Percentiles rank a stretch among this genome's conserved stretches.
Evolutionary conservation across 2,888 invertebrate species (phyloP).

Genomic region (Patella ulyssiponensis): DNA sequence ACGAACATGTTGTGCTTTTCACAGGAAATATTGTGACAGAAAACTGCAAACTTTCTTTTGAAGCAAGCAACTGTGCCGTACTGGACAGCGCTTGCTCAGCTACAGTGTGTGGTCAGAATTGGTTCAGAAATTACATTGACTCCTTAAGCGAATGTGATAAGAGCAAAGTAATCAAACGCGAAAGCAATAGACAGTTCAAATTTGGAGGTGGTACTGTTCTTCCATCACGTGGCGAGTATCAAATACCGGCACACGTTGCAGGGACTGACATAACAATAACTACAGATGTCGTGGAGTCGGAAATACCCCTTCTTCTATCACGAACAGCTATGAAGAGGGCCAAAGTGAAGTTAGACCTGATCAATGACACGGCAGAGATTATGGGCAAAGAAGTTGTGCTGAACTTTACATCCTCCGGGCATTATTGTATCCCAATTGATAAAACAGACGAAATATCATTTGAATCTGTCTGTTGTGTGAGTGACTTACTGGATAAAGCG

Average conservation of each 20-base stretch:
- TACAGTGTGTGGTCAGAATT: constrained; percentile 36
- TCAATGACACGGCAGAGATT: constrained; percentile 38
- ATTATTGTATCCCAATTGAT: constrained; percentile 39
- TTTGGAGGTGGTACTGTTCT: constrained; percentile 36
- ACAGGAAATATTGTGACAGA: constrained; percentile 32
- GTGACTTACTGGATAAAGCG: background rate
- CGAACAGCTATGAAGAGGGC: constrained; percentile 36
- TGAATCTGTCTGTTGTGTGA: background rate
- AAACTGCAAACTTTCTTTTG: constrained; percentile 23
- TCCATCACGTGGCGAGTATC: constrained; percentile 27
- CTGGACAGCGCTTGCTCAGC: constrained; percentile 37
- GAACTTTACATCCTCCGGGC: constrained; percentile 22
- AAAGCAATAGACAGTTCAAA: constrained; percentile 29
- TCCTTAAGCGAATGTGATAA: constrained; percentile 19
- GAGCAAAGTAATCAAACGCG: constrained; percentile 19
- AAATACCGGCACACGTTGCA: constrained; percentile 35
- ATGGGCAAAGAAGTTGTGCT: constrained; percentile 36
- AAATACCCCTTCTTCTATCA: constrained; percentile 33
- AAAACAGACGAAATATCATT: constrained; percentile 8
- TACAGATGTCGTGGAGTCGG: constrained; percentile 34
- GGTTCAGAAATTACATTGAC: constrained; percentile 33
- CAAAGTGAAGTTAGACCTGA: constrained; percentile 35
- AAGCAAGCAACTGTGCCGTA: constrained; percentile 35
- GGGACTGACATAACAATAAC: constrained; percentile 28
- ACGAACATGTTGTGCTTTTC: constrained; percentile 35